Conservation (phyloP, 2,888 invertebrate genomes). For the Trichogramma dendrolimi region DNA sequence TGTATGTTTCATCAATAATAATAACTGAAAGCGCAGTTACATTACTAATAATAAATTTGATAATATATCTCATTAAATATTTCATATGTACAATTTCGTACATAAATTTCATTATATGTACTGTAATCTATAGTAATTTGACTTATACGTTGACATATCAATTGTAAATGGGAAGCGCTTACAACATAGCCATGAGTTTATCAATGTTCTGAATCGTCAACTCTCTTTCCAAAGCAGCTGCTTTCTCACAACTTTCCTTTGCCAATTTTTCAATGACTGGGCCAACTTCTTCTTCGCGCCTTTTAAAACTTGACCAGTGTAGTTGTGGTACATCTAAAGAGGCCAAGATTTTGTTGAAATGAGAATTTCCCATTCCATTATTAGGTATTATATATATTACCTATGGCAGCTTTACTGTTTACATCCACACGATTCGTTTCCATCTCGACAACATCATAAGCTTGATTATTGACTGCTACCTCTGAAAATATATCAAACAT, state of each 20-base stretch:
- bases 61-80: too few species aligned
- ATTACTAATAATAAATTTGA: too few species aligned
- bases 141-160: background rate
- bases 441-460: background rate
- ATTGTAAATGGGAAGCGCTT: slow-evolving; percentile 6
- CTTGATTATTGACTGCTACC: background rate
- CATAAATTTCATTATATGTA: too few species aligned
- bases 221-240: slow-evolving; percentile 22
- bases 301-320: slow-evolving; percentile 19
- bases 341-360: slow-evolving; percentile 22
- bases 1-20: too few species aligned
- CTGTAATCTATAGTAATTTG: too few species aligned
- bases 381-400: slow-evolving; percentile 7
- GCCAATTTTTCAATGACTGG: slow-evolving; percentile 16
- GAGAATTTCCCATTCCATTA: slow-evolving; percentile 21
- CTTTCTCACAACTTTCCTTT: slow-evolving; percentile 19
- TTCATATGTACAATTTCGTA: too few species aligned
- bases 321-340: slow-evolving; percentile 21
- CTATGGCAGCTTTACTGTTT: slow-evolving; percentile 13
- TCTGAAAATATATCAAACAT: background rate
- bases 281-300: slow-evolving; percentile 21
- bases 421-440: slow-evolving; percentile 5
- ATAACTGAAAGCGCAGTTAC: too few species aligned
- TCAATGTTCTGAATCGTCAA: slow-evolving; percentile 22
- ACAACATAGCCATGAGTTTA: slow-evolving; percentile 20